Percentiles rank a stretch among this genome's conserved stretches.
Evolutionary conservation across 2,888 invertebrate species (phyloP).

Genomic region (Stenurella melanura): DNA sequence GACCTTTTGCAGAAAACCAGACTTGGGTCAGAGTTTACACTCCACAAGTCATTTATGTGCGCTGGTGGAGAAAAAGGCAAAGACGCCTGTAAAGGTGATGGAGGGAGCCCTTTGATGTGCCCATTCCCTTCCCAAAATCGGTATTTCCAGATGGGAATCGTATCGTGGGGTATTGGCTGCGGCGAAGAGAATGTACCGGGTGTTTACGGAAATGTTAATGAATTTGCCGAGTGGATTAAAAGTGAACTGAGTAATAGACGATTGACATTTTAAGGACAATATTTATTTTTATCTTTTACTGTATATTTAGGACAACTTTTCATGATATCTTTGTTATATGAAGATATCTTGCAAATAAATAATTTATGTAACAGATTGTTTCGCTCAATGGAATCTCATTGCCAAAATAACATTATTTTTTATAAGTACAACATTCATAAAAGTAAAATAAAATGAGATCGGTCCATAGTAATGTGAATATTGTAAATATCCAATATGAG

Average conservation of each 20-base stretch:
- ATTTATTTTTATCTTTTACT: neutral
- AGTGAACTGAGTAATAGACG: conserved; percentile 47
- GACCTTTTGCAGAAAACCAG: conserved; percentile 78
- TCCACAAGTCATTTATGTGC: conserved; percentile 84
- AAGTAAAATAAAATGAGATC: too few species aligned
- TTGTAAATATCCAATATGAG: too few species aligned
- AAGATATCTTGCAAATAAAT: neutral
- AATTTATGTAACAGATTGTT: neutral
- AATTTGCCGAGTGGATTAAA: conserved; percentile 84
- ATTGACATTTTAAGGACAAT: neutral
- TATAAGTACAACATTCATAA: too few species aligned
- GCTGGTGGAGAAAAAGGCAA: conserved; percentile 85
- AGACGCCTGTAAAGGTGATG: conserved; percentile 79
- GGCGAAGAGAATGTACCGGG: conserved; percentile 83
- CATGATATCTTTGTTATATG: neutral
- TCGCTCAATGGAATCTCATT: neutral
- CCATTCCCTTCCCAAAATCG: conserved; percentile 68
- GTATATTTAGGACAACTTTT: neutral
- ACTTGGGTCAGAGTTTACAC: conserved; percentile 78
- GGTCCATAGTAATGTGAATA: too few species aligned
- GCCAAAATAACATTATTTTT: too few species aligned
- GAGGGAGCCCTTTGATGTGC: conserved; percentile 62
- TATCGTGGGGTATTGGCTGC: conserved; percentile 94
- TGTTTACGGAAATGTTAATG: conserved; percentile 84
- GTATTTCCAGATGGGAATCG: conserved; percentile 86